phyloP scores from a whole-genome alignment of 2,888 invertebrate species.

The Ashinkailepas kermadecensis region DNA sequence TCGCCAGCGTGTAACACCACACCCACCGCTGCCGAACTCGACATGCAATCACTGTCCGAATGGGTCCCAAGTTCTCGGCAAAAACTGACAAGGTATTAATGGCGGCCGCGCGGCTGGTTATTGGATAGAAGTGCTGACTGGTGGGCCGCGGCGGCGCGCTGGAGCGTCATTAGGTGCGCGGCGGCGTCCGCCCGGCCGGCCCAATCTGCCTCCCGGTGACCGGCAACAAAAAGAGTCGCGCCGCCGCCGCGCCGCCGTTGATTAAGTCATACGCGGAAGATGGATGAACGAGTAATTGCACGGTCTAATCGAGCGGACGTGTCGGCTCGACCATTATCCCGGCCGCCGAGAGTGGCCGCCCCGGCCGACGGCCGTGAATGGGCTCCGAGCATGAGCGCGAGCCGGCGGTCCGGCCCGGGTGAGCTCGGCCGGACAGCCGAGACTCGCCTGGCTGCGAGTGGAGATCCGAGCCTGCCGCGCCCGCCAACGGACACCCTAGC shows the following conservation, averaged over 20 bases:
- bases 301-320: conserved; percentile 19
- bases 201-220: conserved; percentile 14
- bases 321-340: not conserved
- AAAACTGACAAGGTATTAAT: conserved; percentile 20
- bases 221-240: not conserved
- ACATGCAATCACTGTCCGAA: not conserved
- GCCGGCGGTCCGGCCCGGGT: not conserved
- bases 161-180: not conserved
- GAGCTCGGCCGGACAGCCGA: not conserved
- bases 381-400: not conserved
- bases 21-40: not conserved
- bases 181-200: not conserved
- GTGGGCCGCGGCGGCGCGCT: not conserved
- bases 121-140: conserved; percentile 11
- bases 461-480: no score
- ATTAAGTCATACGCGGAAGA: conserved; percentile 15
- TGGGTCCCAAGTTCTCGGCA: conserved; percentile 1
- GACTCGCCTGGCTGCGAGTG: no score
- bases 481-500: no score
- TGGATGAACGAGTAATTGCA: conserved; percentile 20
- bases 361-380: no score
- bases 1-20: no score
- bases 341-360: not conserved
- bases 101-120: conserved; percentile 5
- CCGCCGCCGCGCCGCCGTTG: not conserved